Base-by-base conservation (phyloP, 1,140 invertebrate species). In the Drosophila triauraria region DNA sequence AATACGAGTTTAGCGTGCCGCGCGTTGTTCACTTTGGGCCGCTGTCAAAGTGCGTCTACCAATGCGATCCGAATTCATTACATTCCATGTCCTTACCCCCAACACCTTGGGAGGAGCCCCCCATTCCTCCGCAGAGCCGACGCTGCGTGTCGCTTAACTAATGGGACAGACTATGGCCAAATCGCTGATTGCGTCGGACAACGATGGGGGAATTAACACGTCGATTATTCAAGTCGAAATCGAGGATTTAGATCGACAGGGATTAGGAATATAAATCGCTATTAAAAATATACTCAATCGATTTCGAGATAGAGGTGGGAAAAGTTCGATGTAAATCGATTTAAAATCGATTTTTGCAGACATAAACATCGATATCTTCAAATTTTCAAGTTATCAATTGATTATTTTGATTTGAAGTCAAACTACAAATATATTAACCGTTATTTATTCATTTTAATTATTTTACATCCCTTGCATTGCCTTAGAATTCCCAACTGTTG, bases 1-100 rank as follows among this genome's bases (percentile, higher is more conserved):
- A 88, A 88, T 88, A 90, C 74, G 85, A 84, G 70, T 85, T 84
- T 88, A 60, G 85, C 85, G 85, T 88, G 85, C 78, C 65, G 53
- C 63, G 75, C 84, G 85, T 75, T 84, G 68, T 79, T 70, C 54
- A 69, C 69, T 75, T 47, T 75, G 42, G 57, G 25, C 70, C 32
- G 46, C 67, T 70, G 51, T 60, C 53, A 82, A 82, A 82, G 80
- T 82, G 80, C 80, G 80, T 82, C 63, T 35, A 61, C 48, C 58
- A 58, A 62, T 78, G 61, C 64, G 57, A 62, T 62, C 53, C 44
- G 38, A 56, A 50, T 70, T 54, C 61, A 32, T 44, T 42, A 13
- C 40, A 32, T 56, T 71, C 6, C 43, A 6, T 23, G 43, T 20
- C 8, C 8, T 20, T 10, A 35, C 35, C 10, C 30, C 35, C 17